A percentile compares a stretch with the other conserved stretches of the same genome.
These are phyloP conservation scores for Chalcosyrphus nemorum DNA, from an alignment of 2,888 invertebrate species.

Conservation along the genomic window DNA sequence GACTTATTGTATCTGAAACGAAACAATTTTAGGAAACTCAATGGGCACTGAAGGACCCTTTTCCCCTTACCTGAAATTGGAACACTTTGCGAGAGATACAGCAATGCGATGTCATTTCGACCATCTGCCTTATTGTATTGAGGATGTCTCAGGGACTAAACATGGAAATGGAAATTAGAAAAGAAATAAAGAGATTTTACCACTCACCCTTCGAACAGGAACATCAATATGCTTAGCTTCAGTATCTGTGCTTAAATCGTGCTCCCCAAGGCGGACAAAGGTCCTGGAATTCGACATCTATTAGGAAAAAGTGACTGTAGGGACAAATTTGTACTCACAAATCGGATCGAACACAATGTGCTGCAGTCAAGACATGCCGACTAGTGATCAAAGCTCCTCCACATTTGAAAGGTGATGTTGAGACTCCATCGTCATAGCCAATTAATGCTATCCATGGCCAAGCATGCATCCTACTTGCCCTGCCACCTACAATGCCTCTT, in stretches of 20 bases:
- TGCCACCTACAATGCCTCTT: conserved; percentile 83
- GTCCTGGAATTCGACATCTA: conserved; percentile 64
- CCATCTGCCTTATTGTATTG: conserved; percentile 81
- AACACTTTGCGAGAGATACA: conserved; percentile 85
- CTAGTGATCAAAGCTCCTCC: conserved; percentile 83
- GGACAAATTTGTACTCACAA: conserved; percentile 76
- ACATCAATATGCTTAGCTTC: conserved; percentile 85
- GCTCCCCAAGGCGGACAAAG: conserved; percentile 87
- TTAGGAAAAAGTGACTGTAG: neutral
- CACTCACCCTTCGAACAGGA: conserved; percentile 83
- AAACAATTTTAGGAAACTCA: neutral
- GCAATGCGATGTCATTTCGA: conserved; percentile 90
- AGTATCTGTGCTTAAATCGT: conserved; percentile 86
- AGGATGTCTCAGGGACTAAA: conserved; percentile 77
- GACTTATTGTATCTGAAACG: conserved; percentile 83
- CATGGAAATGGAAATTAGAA: neutral
- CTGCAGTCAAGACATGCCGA: conserved; percentile 87
- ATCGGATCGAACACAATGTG: conserved; percentile 78
- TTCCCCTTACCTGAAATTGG: conserved; percentile 83
- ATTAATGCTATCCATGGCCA: conserved; percentile 92
- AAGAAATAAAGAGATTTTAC: neutral
- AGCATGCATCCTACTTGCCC: conserved; percentile 86
- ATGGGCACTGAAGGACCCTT: neutral
- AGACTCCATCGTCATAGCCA: conserved; percentile 85
- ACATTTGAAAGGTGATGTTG: conserved; percentile 79